phyloP scores from a whole-genome alignment of 2,797 vertebrate genomes.

The Sebastes cheni region DNA sequence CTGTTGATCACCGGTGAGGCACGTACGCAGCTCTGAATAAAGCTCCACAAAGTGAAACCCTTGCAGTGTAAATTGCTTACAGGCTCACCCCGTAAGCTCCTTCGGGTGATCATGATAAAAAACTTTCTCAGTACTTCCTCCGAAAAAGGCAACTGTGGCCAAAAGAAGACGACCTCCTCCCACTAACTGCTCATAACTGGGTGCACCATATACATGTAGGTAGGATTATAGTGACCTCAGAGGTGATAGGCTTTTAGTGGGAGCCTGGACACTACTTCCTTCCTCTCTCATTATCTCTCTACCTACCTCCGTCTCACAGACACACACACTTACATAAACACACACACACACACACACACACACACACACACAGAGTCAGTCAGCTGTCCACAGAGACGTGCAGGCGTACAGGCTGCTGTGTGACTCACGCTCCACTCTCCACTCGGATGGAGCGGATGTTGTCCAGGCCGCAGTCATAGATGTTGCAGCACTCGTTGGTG shows the following conservation, averaged over 20 bases:
- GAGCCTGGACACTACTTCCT: conserved; percentile 18
- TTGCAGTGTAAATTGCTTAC: not conserved
- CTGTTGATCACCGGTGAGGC: not conserved
- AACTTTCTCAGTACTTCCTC: not conserved
- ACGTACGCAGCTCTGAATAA: not conserved
- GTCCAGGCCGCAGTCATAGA: conserved; percentile 77
- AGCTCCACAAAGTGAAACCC: not conserved
- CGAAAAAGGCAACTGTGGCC: not conserved
- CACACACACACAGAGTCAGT: conserved; percentile 34
- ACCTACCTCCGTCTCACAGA: conserved; percentile 1
- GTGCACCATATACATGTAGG: not conserved
- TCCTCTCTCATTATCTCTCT: conserved; percentile 18
- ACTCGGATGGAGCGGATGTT: conserved; percentile 79
- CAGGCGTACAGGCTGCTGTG: conserved; percentile 66
- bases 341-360: conserved; percentile 28
- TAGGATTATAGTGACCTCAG: not conserved
- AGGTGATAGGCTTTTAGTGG: not conserved
- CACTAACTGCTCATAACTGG: not conserved
- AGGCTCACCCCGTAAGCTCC: not conserved
- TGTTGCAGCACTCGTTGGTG: conserved; percentile 77
- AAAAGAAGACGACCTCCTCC: not conserved
- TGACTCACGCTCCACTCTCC: conserved; percentile 81
- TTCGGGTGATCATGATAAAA: not conserved
- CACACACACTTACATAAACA: conserved; percentile 22
- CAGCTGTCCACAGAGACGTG: conserved; percentile 59